These are phyloP conservation scores for Melieria picta DNA, from an alignment of 2,888 invertebrate species.

Conservation along the genomic window DNA sequence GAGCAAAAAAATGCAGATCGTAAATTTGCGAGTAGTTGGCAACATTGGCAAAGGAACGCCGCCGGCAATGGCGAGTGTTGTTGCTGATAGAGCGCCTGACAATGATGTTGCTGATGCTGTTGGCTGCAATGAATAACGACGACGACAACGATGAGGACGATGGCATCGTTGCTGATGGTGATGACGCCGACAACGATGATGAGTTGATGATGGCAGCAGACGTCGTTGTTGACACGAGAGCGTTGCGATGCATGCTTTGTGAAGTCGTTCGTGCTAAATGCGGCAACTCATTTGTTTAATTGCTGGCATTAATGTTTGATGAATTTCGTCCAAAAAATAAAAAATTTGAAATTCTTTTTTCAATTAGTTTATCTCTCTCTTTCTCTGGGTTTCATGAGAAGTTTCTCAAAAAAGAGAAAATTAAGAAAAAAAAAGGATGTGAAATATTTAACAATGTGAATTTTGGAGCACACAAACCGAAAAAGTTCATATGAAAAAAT, in stretches of 20 bases:
- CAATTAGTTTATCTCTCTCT: no score
- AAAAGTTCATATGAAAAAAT: no score
- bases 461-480: no score
- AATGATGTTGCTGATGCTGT: not conserved
- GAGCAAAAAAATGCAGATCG: not conserved
- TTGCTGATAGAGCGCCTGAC: not conserved
- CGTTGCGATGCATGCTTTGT: no score
- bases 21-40: not conserved
- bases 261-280: slow-evolving; percentile 11
- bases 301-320: slow-evolving; percentile 13
- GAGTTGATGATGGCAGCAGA: slow-evolving; percentile 1
- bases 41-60: not conserved
- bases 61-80: not conserved
- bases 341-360: no score
- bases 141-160: not conserved
- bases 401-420: no score
- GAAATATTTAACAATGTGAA: no score
- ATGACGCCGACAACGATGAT: slow-evolving; percentile 2
- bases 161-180: not conserved
- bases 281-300: slow-evolving; percentile 12
- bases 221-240: no score
- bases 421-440: no score
- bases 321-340: no score
- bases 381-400: no score
- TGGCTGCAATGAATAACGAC: not conserved